Conservation (phyloP, 2,888 invertebrate genomes). For the Troilus luridus region DNA sequence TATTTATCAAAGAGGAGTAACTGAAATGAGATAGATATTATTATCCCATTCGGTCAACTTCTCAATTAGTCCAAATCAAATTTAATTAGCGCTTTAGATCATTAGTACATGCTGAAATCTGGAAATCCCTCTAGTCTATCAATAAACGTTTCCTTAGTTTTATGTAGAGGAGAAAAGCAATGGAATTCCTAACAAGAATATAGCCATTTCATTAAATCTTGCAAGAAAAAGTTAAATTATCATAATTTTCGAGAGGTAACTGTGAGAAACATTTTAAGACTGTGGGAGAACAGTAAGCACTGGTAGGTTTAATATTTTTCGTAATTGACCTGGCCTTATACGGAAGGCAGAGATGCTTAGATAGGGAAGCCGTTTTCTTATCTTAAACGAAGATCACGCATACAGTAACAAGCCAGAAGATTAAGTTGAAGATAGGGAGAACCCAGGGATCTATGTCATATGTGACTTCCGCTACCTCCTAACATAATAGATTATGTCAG, state of each 20-base stretch:
- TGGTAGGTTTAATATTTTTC: not conserved
- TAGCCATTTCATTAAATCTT: no score
- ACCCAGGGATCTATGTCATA: constrained; percentile 2
- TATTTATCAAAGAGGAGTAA: no score
- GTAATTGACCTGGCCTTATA: not conserved
- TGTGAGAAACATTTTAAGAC: not conserved
- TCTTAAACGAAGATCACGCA: constrained; percentile 20
- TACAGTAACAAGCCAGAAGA: constrained; percentile 6
- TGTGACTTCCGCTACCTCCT: constrained; percentile 10
- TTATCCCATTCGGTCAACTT: no score
- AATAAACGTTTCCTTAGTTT: no score
- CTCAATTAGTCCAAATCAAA: no score
- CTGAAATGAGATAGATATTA: no score
- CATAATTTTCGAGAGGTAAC: not conserved
- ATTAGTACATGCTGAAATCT: no score
- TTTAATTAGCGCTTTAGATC: no score
- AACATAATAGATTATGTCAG: not conserved
- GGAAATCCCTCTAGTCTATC: no score
- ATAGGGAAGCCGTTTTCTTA: constrained; percentile 15
- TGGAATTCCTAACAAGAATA: no score
- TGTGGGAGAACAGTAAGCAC: not conserved
- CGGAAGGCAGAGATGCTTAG: constrained; percentile 7
- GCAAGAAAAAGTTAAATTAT: not conserved
- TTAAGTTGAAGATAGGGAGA: not conserved
- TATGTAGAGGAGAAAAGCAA: no score